phyloP scores from a whole-genome alignment of 2,797 vertebrate species.

The Holocentrus rufus region DNA sequence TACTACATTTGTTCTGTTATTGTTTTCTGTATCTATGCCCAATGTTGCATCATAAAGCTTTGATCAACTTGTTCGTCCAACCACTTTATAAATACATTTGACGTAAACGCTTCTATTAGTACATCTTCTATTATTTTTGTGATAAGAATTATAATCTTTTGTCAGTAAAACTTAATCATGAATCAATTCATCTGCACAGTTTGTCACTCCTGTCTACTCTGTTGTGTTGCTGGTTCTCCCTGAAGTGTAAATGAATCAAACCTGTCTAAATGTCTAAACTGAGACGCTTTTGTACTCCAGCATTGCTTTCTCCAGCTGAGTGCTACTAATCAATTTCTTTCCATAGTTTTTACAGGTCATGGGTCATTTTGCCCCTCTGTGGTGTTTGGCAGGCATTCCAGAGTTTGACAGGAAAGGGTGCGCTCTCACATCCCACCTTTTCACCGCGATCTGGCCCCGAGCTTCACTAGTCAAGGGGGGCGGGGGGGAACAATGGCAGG shows the following conservation, averaged over 20 bases:
- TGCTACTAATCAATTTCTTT: neutral
- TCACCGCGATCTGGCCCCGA: conserved; percentile 67
- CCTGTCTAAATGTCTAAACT: neutral
- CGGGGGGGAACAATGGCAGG: conserved; percentile 82
- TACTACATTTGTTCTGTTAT: neutral
- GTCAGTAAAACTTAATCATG: neutral
- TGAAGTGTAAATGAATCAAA: neutral
- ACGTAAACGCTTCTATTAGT: too few species aligned
- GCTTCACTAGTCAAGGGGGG: conserved; percentile 2
- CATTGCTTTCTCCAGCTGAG: neutral
- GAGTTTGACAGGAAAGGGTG: conserved; percentile 76
- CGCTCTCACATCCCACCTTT: conserved; percentile 76
- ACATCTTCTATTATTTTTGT: neutral
- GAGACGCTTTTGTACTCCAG: neutral
- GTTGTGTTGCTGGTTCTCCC: neutral
- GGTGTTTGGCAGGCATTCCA: conserved; percentile 68
- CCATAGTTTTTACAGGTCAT: conserved; percentile 20
- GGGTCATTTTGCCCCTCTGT: conserved; percentile 47
- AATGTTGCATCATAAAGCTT: neutral
- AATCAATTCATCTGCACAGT: neutral
- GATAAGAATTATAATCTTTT: neutral
- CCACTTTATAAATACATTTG: neutral
- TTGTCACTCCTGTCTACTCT: neutral
- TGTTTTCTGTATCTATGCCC: neutral
- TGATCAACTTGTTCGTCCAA: too few species aligned